Conservation (phyloP, 2,888 invertebrate species). For the Calliscelio sp. region DNA sequence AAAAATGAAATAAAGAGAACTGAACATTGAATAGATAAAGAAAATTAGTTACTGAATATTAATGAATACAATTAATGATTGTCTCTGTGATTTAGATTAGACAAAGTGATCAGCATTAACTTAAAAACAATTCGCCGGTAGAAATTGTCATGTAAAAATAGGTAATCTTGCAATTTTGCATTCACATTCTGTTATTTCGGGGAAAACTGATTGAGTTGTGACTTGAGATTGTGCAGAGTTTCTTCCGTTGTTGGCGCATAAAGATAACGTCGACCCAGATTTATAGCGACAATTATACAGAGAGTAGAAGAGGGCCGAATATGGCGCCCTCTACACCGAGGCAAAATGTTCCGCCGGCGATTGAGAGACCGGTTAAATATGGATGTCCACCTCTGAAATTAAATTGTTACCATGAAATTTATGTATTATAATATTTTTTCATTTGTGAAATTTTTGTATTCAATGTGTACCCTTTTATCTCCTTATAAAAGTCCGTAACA, state of each 20-base stretch:
- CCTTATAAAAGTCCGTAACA: conserved; percentile 98
- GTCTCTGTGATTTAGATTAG: too few relatives aligned
- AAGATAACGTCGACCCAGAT: conserved; percentile 87
- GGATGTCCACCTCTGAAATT: conserved; percentile 94
- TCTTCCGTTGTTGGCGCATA: conserved; percentile 89
- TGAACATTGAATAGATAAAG: too few relatives aligned
- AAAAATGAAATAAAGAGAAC: too few relatives aligned
- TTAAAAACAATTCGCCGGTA: too few relatives aligned
- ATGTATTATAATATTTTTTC: too few relatives aligned
- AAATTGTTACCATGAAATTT: not conserved
- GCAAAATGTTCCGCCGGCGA: conserved; percentile 99
- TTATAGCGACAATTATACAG: conserved; percentile 96
- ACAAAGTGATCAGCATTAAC: too few relatives aligned
- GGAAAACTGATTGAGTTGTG: conserved; percentile 77
- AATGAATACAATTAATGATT: too few relatives aligned
- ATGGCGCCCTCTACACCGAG: conserved; percentile 98
- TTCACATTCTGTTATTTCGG: conserved; percentile 53
- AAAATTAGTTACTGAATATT: too few relatives aligned
- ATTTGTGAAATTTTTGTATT: too few relatives aligned
- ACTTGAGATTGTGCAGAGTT: conserved; percentile 80
- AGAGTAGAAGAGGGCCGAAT: conserved; percentile 97
- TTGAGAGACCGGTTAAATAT: conserved; percentile 97
- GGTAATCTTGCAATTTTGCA: too few relatives aligned
- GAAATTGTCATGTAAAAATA: too few relatives aligned
- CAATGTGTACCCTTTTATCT: conserved; percentile 99